phyloP scores from a whole-genome alignment of 2,797 vertebrate genomes.

The Gallinago solitaria region DNA sequence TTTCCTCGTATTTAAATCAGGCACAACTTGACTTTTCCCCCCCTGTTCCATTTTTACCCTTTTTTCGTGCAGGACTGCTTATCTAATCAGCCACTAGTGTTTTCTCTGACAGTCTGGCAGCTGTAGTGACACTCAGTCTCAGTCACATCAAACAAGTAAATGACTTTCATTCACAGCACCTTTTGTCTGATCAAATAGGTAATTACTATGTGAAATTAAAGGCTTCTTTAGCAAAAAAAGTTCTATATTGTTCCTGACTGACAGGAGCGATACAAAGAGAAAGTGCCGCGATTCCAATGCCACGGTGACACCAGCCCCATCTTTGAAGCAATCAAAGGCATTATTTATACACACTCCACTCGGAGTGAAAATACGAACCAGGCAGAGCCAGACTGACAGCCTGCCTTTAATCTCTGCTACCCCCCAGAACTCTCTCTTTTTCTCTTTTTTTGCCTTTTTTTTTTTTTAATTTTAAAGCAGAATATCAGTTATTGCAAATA shows the following conservation, averaged over 20 bases:
- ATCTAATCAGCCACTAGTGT: slow-evolving; percentile 65
- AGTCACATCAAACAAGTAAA: slow-evolving; percentile 76
- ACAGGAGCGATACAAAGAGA: slow-evolving; percentile 65
- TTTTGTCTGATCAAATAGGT: slow-evolving; percentile 80
- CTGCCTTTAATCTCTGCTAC: slow-evolving; percentile 64
- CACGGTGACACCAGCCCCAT: slow-evolving; percentile 37
- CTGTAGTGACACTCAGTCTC: slow-evolving; percentile 69
- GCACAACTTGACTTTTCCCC: background rate
- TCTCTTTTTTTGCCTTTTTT: background rate
- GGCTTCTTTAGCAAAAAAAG: slow-evolving; percentile 67
- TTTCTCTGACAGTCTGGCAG: slow-evolving; percentile 66
- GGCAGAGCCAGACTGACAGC: slow-evolving; percentile 61
- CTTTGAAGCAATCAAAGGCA: slow-evolving; percentile 67
- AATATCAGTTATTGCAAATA: slow-evolving; percentile 14
- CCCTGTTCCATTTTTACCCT: background rate
- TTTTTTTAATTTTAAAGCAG: background rate
- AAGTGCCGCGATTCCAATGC: slow-evolving; percentile 17
- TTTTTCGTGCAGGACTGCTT: background rate
- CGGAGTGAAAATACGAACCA: slow-evolving; percentile 45
- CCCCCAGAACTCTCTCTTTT: background rate
- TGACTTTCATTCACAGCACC: slow-evolving; percentile 68
- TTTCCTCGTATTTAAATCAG: slow-evolving; percentile 9
- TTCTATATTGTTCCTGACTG: slow-evolving; percentile 71
- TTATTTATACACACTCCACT: slow-evolving; percentile 57
- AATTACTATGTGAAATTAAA: slow-evolving; percentile 77